Base-by-base conservation (phyloP, 1,140 invertebrate genomes). In the Oedothorax gibbosus region DNA sequence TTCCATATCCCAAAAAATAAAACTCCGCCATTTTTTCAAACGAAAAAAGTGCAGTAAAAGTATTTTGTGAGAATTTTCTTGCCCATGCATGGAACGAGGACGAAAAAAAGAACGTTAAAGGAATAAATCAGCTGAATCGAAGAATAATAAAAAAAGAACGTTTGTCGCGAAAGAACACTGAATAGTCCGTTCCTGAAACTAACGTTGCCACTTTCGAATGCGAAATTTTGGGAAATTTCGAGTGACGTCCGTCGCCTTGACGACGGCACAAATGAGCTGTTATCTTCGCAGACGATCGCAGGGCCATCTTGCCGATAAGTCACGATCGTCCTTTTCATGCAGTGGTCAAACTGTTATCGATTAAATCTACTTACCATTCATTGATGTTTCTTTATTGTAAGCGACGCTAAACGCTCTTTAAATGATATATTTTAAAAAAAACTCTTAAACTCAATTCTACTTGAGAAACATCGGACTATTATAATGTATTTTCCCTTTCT, bases 221-320 rank as follows among this genome's bases (percentile, higher is more conserved):
- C 69, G 56, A 82, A 82, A 82, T 35, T 82, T 65, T 12, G 35
- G 20, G 80, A 53, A 53, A 82, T 65, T 79, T 77, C 80, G 49
- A 82, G 69, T 65, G 80, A 82, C 57, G 49, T 54, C 35, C 54
- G 69, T 82, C 68, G 49, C 80, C 80, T 82, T 82, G 80, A 65
- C 80, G 20, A 82, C 80, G 80, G 80, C 80, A 82, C 80, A 82
- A 82, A 82, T 82, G 80, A 82, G 80, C 80, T 82, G 80, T 82
- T 82, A 82, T 82, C 80, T 82, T 18, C 14, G 56, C 56, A 73
- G 80, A 73, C 20, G 80, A 82, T 82, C 80, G 15, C 68, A 18
- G 56, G 80, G 54, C 68, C 80, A 82, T 73, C 80, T 64, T 51
- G n/a, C 12, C 18, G 80, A 82, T 82, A 82, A 82, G 80, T 82